Evolutionary conservation across 2,888 invertebrate species (phyloP), one percentile per base, ranked within the genome.

Genomic region (Thelaira solivaga): DNA sequence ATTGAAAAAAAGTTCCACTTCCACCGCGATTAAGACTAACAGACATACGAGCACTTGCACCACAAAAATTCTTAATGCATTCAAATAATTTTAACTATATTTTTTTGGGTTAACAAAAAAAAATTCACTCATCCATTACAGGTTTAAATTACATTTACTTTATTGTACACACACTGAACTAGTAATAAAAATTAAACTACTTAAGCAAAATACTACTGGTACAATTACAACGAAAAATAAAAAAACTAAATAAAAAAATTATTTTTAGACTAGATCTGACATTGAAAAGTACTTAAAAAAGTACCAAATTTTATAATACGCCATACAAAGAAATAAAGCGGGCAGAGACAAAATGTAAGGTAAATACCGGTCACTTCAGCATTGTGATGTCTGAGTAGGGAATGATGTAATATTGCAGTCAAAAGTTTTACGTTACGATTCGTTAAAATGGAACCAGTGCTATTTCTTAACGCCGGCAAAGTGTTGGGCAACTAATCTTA

Each of bases 1-100:
- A 69, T 61, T 69, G 64, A 77, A 59, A 64, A 68, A 74, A 69
- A 78, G 64, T 74, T 78, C 74, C 69, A 77, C 67, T 61, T 62
- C 72, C 41, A 59, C 2, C 2, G 55, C 43, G 10, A 53, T 34
- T 49, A 18, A n/a, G n/a, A 39, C 36, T 41, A 26, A 16, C 10
- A 20, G 20, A 20, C 18, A 13, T n/a, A n/a, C n/a, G n/a, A n/a
- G n/a, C n/a, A n/a, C n/a, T 29, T 16, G 10, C 43, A 43, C 31
- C 49, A 43, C 24, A 71, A 45, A 55, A 31, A 55, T 59, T 49
- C 47, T 59, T 49, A 29, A 29, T 20, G 22, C 29, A 59, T 41
- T 39, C 34, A 55, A 49, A 69, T 59, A 51, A 26, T 16, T 34
- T 34, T 5, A 8, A 29, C 57, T 29, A 43, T 45, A 11, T 36